phyloP scores from a whole-genome alignment of 2,888 invertebrate genomes.

The Drosophila monieri region DNA sequence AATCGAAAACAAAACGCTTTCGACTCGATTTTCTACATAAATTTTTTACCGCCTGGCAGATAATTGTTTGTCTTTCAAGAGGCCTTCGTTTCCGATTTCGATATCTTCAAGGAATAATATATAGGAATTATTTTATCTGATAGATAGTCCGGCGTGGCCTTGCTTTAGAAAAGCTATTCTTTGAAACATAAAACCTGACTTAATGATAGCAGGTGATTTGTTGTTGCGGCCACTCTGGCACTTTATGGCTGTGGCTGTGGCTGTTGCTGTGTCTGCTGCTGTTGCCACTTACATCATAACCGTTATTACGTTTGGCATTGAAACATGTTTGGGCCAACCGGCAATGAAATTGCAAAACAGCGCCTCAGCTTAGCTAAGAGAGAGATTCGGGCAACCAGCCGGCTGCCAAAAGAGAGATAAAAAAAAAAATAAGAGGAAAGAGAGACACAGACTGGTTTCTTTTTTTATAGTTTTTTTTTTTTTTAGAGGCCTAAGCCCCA shows the following conservation, averaged over 20 bases:
- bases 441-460: conserved; percentile 43
- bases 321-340: conserved; percentile 74
- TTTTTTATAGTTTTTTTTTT: conserved; percentile 24
- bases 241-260: too few species aligned
- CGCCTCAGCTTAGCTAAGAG: conserved; percentile 30
- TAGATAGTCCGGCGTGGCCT: too few species aligned
- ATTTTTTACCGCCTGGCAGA: background rate
- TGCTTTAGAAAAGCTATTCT: background rate
- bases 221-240: conserved; percentile 6
- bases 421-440: conserved; percentile 2
- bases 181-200: background rate
- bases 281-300: conserved; percentile 75
- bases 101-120: background rate
- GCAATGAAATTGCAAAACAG: conserved; percentile 72
- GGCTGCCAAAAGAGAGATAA: conserved; percentile 18
- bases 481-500: conserved; percentile 32
- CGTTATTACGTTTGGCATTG: conserved; percentile 80
- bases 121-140: background rate
- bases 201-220: conserved; percentile 23
- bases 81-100: background rate
- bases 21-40: background rate
- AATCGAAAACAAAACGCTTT: conserved; percentile 51
- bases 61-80: background rate
- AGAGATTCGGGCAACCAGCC: conserved; percentile 18
- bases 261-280: too few species aligned